Base-by-base conservation (phyloP, 2,797 vertebrate genomes). In the Salarias fasciatus region DNA sequence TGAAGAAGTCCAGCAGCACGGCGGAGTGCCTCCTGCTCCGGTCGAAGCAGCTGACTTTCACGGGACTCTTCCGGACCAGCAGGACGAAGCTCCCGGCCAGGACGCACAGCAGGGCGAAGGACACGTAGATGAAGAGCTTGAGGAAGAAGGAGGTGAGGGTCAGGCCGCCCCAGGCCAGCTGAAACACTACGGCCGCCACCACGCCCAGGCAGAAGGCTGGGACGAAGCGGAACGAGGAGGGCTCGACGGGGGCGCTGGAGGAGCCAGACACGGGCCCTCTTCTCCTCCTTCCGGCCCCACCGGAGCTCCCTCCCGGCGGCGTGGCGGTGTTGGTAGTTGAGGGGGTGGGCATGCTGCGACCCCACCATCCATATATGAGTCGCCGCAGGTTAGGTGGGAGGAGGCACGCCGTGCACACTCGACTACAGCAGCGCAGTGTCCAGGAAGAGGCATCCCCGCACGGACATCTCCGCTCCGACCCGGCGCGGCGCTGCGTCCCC, bases 61-160 rank as follows among this genome's bases (percentile, higher is more conserved):
- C 79, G 5, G 92, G 90, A 64, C 91, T 92, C 79, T 91, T 93
- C 52, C 87, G 86, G 57, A 90, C 87, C 3, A 94, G 86, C 62
- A 92, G 72, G 6, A 88, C 91, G 35, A 93, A 83, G 64, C 90
- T 88, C 29, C 93, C 93, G 6, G 93, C 83, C 76, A 93, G 75
- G 53, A 94, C 91, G 67, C 93, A 94, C 53, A 93, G 69, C 12
- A 94, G 69, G 11, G 89, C 91, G 63, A 94, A 93, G 0, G 92
- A 92, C 33, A 92, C 83, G 56, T 93, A 94, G 62, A 94, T 76
- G 70, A 94, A 92, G 29, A 94, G 80, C 87, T 92, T 93, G 36
- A 94, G 74, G 77, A 94, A 86, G 78, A 94, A 89, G 24, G 92
- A 92, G 55, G 92, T 92, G 57, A 94, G 84, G 38, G 84, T 88